Evolutionary conservation across 2,888 invertebrate species (phyloP).

Genomic region (Drepana falcataria): DNA sequence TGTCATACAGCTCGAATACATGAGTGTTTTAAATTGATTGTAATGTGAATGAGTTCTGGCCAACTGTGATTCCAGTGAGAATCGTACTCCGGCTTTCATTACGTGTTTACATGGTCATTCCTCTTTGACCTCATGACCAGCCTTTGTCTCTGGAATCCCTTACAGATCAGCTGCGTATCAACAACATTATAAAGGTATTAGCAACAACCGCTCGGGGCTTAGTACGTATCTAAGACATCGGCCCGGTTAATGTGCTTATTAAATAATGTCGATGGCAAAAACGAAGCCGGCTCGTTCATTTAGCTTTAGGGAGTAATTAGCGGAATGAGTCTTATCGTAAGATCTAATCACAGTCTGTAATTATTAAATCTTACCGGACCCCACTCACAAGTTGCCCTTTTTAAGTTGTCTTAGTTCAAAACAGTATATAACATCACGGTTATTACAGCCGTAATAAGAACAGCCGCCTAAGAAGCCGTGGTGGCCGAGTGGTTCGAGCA

Average conservation of each 20-base stretch:
- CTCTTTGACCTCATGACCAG: constrained; percentile 64
- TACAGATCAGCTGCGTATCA: constrained; percentile 37
- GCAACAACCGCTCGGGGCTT: constrained; percentile 57
- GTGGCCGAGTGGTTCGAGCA: too few relatives aligned
- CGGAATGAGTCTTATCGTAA: constrained; percentile 68
- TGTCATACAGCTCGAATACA: constrained; percentile 53
- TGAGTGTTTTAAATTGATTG: constrained; percentile 70
- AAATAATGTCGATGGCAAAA: constrained; percentile 76
- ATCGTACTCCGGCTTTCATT: constrained; percentile 62
- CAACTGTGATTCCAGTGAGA: constrained; percentile 66
- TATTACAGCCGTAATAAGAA: too few relatives aligned
- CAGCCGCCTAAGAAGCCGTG: too few relatives aligned
- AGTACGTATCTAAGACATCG: constrained; percentile 68
- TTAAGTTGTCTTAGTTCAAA: constrained; percentile 8
- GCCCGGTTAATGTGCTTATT: constrained; percentile 74
- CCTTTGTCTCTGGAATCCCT: constrained; percentile 41
- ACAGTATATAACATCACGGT: too few relatives aligned
- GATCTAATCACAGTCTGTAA: constrained; percentile 72
- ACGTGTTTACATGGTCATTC: constrained; percentile 70
- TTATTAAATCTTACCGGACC: constrained; percentile 61
- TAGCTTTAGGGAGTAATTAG: constrained; percentile 79
- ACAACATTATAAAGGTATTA: constrained; percentile 60
- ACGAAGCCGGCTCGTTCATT: constrained; percentile 54
- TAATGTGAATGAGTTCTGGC: constrained; percentile 66
- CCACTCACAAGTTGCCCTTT: constrained; percentile 44